Base-by-base conservation (phyloP, 2,113 vertebrate genomes). In the Sinocyclocheilus anophthalmus region DNA sequence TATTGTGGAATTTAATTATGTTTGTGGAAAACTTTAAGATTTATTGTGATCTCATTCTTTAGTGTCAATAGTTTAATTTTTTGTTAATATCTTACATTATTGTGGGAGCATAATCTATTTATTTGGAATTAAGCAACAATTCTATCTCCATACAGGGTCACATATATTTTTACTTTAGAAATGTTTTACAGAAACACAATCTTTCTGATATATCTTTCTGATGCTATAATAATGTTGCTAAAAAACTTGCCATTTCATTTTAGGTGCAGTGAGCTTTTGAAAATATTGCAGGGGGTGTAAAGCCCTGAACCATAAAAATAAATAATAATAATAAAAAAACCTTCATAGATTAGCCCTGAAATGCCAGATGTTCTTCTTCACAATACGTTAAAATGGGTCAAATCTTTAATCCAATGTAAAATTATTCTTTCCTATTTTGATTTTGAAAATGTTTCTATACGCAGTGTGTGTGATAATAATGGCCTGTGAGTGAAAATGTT, bases 401-500 rank as follows among this genome's bases (percentile, higher is more conserved):
- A 18, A 30, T 42, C 37, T 22, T 39, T 42, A 80, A 63, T 13
- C 22, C n/a, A 14, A 24, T 9, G 39, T 30, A 81, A 81, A 11
- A 70, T 70, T 0, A 22, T 81, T 24, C 8, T 33, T 50, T 18
- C 10, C 26, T 22, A 1, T 63, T 81, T 48, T 12, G 12, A n/a
- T 50, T 67, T 81, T 1, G 1, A 67, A 76, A 42, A 42, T 63
- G 77, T 24, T n/a, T n/a, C n/a, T 12, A 33, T 33, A 50, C 1
- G 39, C 39, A 50, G 45, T 70, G 65, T 70, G 65, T 82, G 13
- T 83, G 65, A 55, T 70, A 50, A 82, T 50, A n/a, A 81, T 65
- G 39, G 12, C 6, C 10, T 30, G 20, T 57, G 9, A 81, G 45
- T 53, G 45, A 53, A 82, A 50, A 69, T 50, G 30, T 69, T 72